Evolutionary conservation across 2,797 vertebrate genomes (phyloP).

Genomic region (Eulemur mongoz): DNA sequence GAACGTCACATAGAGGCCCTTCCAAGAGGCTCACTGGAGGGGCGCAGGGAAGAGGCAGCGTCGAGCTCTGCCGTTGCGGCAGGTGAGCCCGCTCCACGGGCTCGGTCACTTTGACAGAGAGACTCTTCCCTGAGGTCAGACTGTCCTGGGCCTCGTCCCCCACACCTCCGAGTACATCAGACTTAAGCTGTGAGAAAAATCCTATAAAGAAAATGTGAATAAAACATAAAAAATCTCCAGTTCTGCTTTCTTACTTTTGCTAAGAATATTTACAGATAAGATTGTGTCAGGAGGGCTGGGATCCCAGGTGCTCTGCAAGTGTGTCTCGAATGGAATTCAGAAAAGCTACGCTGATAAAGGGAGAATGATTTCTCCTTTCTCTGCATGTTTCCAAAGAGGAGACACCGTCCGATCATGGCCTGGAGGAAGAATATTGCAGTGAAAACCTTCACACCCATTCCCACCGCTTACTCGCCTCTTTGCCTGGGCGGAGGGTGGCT

Average conservation of each 20-base stretch:
- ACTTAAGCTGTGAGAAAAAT: constrained; percentile 66
- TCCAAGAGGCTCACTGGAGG: constrained; percentile 8
- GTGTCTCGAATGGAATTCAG: neutral
- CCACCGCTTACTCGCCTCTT: neutral
- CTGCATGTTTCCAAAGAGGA: neutral
- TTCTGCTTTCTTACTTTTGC: neutral
- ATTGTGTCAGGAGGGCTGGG: neutral
- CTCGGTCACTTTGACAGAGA: neutral
- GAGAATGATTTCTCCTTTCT: neutral
- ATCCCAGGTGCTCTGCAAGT: neutral
- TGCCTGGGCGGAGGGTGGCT: neutral
- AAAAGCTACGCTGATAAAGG: neutral
- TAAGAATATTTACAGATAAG: constrained; percentile 32
- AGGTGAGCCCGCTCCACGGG: neutral
- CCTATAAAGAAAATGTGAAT: constrained; percentile 50
- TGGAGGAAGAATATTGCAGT: neutral
- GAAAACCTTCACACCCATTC: neutral
- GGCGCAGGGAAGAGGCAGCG: neutral
- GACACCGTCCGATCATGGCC: neutral
- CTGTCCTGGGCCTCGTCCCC: constrained; percentile 42
- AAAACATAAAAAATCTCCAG: neutral
- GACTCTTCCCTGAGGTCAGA: neutral
- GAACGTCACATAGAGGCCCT: neutral
- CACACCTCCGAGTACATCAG: constrained; percentile 50
- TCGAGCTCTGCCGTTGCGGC: constrained; percentile 24